phyloP scores from a whole-genome alignment of 2,888 invertebrate species.

The Amorpha juglandis region DNA sequence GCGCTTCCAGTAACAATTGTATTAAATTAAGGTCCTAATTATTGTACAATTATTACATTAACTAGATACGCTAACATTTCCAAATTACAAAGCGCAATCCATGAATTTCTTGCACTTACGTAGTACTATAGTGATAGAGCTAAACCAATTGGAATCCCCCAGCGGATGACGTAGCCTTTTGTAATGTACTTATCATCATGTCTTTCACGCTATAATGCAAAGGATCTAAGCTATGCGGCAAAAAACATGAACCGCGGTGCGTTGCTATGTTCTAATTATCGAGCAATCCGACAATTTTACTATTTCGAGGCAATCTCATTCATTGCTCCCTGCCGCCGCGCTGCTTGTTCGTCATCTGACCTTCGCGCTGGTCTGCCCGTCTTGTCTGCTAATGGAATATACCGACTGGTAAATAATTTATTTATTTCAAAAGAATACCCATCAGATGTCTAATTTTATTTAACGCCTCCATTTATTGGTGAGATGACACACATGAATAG shows the following conservation, averaged over 20 bases:
- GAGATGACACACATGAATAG: neutral
- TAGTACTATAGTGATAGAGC: neutral
- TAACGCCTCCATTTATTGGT: neutral
- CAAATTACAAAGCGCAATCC: neutral
- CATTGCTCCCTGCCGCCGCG: slow-evolving; percentile 35
- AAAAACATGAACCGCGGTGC: slow-evolving; percentile 18
- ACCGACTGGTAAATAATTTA: neutral
- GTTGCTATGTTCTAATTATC: slow-evolving; percentile 27
- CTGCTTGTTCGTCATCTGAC: slow-evolving; percentile 32
- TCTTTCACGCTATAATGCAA: slow-evolving; percentile 22
- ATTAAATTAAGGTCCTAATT: no score
- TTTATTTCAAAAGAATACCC: neutral
- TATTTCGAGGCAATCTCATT: slow-evolving; percentile 40
- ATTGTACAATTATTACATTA: no score
- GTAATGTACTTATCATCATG: slow-evolving; percentile 23
- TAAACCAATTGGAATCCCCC: slow-evolving; percentile 13
- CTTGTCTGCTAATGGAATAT: slow-evolving; percentile 31
- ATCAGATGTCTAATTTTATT: neutral
- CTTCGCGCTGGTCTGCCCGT: slow-evolving; percentile 38
- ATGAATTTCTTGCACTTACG: neutral
- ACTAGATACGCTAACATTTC: neutral
- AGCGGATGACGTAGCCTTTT: neutral
- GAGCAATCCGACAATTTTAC: slow-evolving; percentile 22
- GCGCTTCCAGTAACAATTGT: no score
- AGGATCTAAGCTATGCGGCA: slow-evolving; percentile 25